A percentile compares a stretch with the other conserved stretches of the same genome.
phyloP scores from a whole-genome alignment of 2,113 vertebrate species.

The Urocitellus parryii region DNA sequence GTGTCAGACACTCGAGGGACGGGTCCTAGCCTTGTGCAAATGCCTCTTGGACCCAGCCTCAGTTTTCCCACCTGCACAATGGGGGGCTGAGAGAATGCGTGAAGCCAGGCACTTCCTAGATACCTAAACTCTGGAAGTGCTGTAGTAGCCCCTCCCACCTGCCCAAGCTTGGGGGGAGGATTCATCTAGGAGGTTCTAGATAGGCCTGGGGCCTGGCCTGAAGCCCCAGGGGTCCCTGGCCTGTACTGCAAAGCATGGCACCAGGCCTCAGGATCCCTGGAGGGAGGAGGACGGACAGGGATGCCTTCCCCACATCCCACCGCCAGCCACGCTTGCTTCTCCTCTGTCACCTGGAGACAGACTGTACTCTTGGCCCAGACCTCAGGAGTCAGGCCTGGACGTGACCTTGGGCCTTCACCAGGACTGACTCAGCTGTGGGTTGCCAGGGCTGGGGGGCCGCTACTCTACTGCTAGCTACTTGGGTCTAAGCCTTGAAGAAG shows the following conservation, averaged over 20 bases:
- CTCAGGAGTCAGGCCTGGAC: neutral
- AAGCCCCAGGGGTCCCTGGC: too few relatives aligned
- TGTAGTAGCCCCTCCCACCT: rapidly evolving
- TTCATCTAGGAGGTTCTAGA: too few relatives aligned
- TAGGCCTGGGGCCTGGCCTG: rapidly evolving
- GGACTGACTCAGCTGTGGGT: neutral
- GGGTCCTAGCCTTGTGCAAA: neutral
- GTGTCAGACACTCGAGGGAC: neutral
- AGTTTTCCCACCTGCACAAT: rapidly evolving
- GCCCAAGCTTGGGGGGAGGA: rapidly evolving
- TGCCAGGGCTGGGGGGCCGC: neutral
- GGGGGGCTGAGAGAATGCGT: rapidly evolving
- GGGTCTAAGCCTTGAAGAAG: too few relatives aligned
- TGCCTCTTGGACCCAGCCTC: neutral
- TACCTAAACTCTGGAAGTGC: rapidly evolving
- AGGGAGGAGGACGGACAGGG: too few relatives aligned
- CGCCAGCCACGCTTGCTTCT: rapidly evolving
- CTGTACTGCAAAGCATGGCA: rapidly evolving
- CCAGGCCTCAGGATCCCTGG: neutral
- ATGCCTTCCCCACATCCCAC: rapidly evolving
- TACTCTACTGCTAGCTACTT: too few relatives aligned
- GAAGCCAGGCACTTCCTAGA: neutral
- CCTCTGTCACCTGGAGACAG: neutral
- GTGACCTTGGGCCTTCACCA: neutral
- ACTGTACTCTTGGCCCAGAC: neutral